Evolutionary conservation across 2,113 vertebrate species (phyloP).

Genomic region (Thamnophis sirtalis): DNA sequence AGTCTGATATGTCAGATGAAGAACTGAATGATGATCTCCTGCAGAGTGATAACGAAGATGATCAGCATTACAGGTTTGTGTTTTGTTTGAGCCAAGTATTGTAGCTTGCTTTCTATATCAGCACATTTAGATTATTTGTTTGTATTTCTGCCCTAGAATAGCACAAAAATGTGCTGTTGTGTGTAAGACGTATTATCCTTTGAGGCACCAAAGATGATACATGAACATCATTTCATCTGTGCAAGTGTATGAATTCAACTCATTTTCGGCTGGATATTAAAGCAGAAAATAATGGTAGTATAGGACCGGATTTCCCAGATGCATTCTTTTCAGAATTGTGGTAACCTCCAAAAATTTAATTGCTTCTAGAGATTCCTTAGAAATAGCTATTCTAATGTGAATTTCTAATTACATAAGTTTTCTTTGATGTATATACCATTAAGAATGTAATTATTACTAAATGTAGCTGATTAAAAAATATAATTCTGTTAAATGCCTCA

Average conservation of each 20-base stretch:
- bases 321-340: background rate
- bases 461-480: background rate
- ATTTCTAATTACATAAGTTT: background rate
- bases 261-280: background rate
- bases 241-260: background rate
- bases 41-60: constrained; percentile 94
- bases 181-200: background rate
- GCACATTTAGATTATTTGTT: background rate
- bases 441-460: background rate
- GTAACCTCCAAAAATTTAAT: background rate
- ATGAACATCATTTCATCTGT: background rate
- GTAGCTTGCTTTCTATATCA: background rate
- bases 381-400: background rate
- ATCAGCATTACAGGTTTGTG: constrained; percentile 71
- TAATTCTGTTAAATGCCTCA: background rate
- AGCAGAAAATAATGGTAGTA: background rate
- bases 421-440: background rate
- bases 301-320: background rate
- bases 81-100: background rate
- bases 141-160: background rate
- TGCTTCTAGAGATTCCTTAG: background rate
- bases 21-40: constrained; percentile 96
- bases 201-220: background rate
- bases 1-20: constrained; percentile 92
- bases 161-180: background rate